Base-by-base conservation (phyloP, 2,113 vertebrate species). In the Herpailurus yagouaroundi region DNA sequence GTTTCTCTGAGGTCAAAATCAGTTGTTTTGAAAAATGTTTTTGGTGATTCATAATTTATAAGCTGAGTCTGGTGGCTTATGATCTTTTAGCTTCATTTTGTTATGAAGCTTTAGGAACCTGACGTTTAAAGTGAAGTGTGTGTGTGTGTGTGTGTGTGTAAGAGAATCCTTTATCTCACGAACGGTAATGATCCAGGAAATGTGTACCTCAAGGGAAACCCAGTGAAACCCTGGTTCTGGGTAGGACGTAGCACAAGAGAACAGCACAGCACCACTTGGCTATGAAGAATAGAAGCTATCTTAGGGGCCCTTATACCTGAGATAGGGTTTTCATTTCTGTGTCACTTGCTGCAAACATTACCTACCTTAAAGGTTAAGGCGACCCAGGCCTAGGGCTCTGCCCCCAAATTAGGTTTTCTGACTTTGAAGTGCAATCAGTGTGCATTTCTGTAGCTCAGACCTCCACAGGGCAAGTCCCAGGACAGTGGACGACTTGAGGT, bases 1-100 rank as follows among this genome's bases (percentile, higher is more conserved):
- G 33, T 52, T 96, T 98, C 97, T 97, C 97, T 89, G 80, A 84
- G 97, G 97, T 93, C 97, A 93, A 95, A 96, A 97, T 73, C 82
- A 64, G 74, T 80, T 71, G 36, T 66, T 66, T 16, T 2, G 27
- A 74, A 92, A 27, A 64, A 55, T 16, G 25, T 79, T 79, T 77
- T 60, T 73, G 57, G 2, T 18, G 55, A n/a, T 91, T 48, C 84
- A 52, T 57, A 80, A 87, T 63, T 27, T 41, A 45, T 25, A 29
- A 85, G 18, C 23, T 33, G 23, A 80, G 16, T 89, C n/a, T 80
- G 94, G 60, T 89, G 63, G 82, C 80, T 89, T 90, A 76, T 18
- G 76, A 55, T 31, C 31, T 85, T 97, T 73, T 69, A 48, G 76
- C 23, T 85, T 94, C 73, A 81, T 71, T 80, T 92, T 83, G 57